phyloP scores from a whole-genome alignment of 2,888 invertebrate species.

The Falcaria lacertinaria region DNA sequence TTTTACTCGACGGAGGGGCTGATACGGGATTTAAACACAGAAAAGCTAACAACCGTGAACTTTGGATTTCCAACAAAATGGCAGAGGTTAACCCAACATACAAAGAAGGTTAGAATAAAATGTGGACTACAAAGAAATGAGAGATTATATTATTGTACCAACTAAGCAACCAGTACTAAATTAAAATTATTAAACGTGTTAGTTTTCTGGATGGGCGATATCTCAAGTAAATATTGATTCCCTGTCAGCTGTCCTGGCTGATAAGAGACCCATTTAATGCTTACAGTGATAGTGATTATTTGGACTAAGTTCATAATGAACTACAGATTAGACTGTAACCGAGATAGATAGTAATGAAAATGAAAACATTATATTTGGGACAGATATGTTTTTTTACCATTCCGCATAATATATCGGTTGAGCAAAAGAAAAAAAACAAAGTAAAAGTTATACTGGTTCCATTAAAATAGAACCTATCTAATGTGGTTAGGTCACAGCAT shows the following conservation, averaged over 20 bases:
- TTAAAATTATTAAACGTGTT: not conserved
- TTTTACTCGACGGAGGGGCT: conserved; percentile 40
- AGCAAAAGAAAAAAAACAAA: not conserved
- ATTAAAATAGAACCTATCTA: conserved; percentile 11
- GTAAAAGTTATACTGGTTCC: conserved; percentile 16
- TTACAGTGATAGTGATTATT: conserved; percentile 1
- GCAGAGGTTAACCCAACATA: conserved; percentile 32
- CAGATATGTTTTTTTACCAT: too few relatives aligned
- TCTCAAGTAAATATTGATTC: conserved; percentile 8
- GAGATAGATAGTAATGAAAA: not conserved
- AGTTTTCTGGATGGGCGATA: conserved; percentile 7
- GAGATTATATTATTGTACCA: too few relatives aligned
- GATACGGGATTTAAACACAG: conserved; percentile 46
- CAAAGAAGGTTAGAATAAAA: conserved; percentile 8
- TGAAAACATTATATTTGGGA: not conserved
- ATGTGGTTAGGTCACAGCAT: conserved; percentile 14
- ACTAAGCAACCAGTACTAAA: too few relatives aligned
- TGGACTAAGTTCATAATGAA: not conserved
- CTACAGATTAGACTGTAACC: not conserved
- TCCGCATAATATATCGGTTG: too few relatives aligned
- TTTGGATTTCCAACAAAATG: conserved; percentile 56
- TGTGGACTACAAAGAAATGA: too few relatives aligned
- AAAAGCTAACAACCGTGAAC: conserved; percentile 40
- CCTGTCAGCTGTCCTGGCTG: conserved; percentile 2
- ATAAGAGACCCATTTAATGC: conserved; percentile 13